Evolutionary conservation across 2,888 invertebrate genomes (phyloP).

Genomic region (Epicampocera succincta): DNA sequence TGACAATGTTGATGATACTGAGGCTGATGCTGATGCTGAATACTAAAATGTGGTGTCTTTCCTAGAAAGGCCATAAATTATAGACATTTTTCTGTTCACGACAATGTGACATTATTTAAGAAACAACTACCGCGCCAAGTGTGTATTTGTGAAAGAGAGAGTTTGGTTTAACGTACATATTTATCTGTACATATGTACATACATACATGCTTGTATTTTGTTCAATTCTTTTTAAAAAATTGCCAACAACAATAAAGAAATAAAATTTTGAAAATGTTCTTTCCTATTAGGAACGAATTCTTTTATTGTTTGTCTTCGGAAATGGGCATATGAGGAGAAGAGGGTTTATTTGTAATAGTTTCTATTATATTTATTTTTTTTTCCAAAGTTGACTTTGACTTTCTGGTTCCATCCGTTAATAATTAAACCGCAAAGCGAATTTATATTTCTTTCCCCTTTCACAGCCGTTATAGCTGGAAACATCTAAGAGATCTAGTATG

Average conservation of each 20-base stretch:
- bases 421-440: constrained; percentile 78
- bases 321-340: constrained; percentile 9
- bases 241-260: constrained; percentile 52
- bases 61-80: constrained; percentile 79
- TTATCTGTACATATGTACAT: constrained; percentile 66
- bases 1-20: constrained; percentile 22
- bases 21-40: constrained; percentile 27
- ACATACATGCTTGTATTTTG: constrained; percentile 44
- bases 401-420: constrained; percentile 60
- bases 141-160: constrained; percentile 43
- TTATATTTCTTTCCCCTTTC: constrained; percentile 53
- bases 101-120: constrained; percentile 74
- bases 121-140: constrained; percentile 60
- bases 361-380: constrained; percentile 30
- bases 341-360: constrained; percentile 53
- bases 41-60: constrained; percentile 71
- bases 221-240: constrained; percentile 67
- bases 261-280: constrained; percentile 33
- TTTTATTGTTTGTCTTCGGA: constrained; percentile 59
- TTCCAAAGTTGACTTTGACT: constrained; percentile 44
- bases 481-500: constrained; percentile 13
- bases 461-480: not conserved
- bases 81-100: constrained; percentile 67
- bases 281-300: constrained; percentile 59
- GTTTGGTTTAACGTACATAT: constrained; percentile 39